Evolutionary conservation across 2,888 invertebrate genomes (phyloP).

Genomic region (Crepidodera aurea): DNA sequence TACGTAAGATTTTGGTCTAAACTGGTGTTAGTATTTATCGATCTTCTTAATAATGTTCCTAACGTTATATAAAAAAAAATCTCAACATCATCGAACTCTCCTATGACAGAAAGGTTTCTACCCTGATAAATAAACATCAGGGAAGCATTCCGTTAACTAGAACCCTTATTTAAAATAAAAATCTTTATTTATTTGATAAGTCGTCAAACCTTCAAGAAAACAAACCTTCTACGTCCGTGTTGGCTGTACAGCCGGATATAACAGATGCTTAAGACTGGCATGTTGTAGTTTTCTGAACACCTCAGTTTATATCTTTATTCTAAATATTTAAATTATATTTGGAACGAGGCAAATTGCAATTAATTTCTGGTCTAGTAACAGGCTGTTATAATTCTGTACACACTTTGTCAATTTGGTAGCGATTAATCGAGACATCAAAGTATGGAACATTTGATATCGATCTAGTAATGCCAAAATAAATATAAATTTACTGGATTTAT

Average conservation of each 20-base stretch:
- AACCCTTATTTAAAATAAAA: too few relatives aligned
- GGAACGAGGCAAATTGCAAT: slow-evolving; percentile 20
- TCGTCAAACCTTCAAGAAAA: not conserved
- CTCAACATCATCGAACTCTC: too few relatives aligned
- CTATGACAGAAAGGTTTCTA: too few relatives aligned
- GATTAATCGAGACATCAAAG: slow-evolving; percentile 1
- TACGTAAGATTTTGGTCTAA: too few relatives aligned
- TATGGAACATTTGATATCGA: slow-evolving; percentile 1
- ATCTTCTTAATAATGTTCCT: too few relatives aligned
- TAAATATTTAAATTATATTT: slow-evolving; percentile 34
- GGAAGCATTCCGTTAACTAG: too few relatives aligned
- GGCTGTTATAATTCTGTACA: slow-evolving; percentile 12
- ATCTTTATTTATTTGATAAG: not conserved
- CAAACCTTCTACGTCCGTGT: not conserved
- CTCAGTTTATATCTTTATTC: slow-evolving; percentile 43
- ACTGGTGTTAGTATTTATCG: too few relatives aligned
- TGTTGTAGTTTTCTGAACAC: slow-evolving; percentile 44
- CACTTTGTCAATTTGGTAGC: slow-evolving; percentile 7
- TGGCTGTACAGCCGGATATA: slow-evolving; percentile 47
- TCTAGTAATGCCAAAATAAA: not conserved
- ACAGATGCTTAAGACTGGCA: slow-evolving; percentile 49
- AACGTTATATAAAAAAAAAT: too few relatives aligned
- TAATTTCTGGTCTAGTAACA: slow-evolving; percentile 10
- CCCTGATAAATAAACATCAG: too few relatives aligned
- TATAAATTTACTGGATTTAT: not conserved